Percentiles rank a stretch among this genome's conserved stretches.
These are phyloP conservation scores for Eumeta japonica DNA, from an alignment of 1,140 invertebrate species.

Conservation along the genomic window DNA sequence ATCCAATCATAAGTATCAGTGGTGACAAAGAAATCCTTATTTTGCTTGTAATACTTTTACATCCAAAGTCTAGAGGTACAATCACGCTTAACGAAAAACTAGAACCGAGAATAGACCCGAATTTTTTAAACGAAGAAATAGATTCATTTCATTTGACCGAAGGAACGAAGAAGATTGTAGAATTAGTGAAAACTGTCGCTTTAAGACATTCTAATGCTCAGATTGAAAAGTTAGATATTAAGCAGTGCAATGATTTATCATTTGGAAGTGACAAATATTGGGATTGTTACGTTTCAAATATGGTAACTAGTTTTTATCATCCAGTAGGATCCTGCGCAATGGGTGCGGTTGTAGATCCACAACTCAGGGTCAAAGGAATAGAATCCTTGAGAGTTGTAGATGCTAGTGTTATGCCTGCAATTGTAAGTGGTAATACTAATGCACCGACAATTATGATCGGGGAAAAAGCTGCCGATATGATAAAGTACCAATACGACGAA, in stretches of 20 bases:
- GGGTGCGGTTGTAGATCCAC: conserved; percentile 72
- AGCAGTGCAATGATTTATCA: conserved; percentile 64
- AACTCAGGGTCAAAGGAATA: conserved; percentile 66
- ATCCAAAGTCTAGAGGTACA: conserved; percentile 61
- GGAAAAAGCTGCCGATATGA: conserved; percentile 61
- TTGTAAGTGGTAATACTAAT: conserved; percentile 62
- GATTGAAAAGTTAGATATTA: conserved; percentile 24
- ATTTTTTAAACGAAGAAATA: conserved; percentile 55
- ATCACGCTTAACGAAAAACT: conserved; percentile 62
- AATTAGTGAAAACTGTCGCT: conserved; percentile 30
- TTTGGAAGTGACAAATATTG: conserved; percentile 69
- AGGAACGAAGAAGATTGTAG: conserved; percentile 36
- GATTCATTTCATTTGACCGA: conserved; percentile 46
- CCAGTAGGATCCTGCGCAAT: conserved; percentile 81
- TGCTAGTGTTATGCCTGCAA: conserved; percentile 70
- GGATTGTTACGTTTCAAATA: conserved; percentile 66
- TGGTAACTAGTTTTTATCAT: conserved; percentile 79
- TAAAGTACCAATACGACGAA: too few species aligned
- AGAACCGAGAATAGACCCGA: conserved; percentile 65
- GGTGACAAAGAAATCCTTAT: conserved; percentile 44
- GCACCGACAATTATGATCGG: conserved; percentile 63
- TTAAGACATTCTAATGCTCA: conserved; percentile 28
- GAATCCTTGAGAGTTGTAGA: conserved; percentile 69
- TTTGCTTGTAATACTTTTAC: conserved; percentile 39
- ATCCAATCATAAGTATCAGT: conserved; percentile 69